A percentile compares a stretch with the other conserved stretches of the same genome.
Conservation (phyloP, 2,888 invertebrate species). For the Vannuccia rotundouncinata region DNA sequence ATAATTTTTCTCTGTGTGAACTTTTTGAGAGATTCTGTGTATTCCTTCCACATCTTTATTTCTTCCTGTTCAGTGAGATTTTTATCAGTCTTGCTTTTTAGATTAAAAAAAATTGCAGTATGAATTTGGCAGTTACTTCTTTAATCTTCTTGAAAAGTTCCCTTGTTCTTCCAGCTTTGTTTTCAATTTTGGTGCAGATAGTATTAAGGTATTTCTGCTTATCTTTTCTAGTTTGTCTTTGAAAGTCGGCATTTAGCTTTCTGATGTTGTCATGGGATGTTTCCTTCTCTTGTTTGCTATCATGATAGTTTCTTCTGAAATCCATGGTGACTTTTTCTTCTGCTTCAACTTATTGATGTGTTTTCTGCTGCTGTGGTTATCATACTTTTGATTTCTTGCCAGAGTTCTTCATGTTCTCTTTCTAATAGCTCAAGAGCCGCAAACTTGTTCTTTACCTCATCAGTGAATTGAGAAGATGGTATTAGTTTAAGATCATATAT, state of each 20-base stretch:
- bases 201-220: neutral
- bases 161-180: neutral
- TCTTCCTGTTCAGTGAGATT: neutral
- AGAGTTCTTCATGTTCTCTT: too few species aligned
- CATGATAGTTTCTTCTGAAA: neutral
- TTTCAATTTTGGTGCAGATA: neutral
- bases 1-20: neutral
- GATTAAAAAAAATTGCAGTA: neutral
- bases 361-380: too few species aligned
- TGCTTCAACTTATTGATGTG: neutral
- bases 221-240: neutral
- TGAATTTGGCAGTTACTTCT: neutral
- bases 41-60: slow-evolving; percentile 15
- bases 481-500: too few species aligned
- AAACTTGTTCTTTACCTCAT: too few species aligned
- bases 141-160: neutral
- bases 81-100: slow-evolving; percentile 2
- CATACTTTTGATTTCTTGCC: too few species aligned
- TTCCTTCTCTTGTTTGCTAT: neutral
- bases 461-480: too few species aligned
- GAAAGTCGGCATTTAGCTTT: slow-evolving; percentile 10
- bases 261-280: neutral
- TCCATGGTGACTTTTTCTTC: neutral
- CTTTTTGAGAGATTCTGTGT: neutral
- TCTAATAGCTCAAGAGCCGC: too few species aligned